These are phyloP conservation scores for Balaenoptera acutorostrata DNA, from an alignment of 2,113 vertebrate genomes.

Conservation along the genomic window DNA sequence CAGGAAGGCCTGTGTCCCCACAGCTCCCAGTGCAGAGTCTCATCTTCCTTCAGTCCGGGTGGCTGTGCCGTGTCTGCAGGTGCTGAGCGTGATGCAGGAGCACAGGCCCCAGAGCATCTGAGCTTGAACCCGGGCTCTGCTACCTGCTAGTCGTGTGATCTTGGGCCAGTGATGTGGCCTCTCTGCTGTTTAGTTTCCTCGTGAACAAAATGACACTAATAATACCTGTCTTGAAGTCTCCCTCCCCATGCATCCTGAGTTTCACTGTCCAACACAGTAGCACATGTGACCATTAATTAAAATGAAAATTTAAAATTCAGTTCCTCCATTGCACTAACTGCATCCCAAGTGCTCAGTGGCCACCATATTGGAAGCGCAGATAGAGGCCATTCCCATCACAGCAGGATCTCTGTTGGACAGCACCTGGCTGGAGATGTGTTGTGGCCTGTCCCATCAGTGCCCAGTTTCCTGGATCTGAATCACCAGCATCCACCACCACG, in stretches of 20 bases:
- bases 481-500: neutral
- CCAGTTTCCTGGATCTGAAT: neutral
- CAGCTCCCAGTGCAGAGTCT: accelerated
- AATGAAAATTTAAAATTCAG: neutral
- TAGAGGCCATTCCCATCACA: neutral
- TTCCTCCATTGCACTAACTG: neutral
- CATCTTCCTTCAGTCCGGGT: neutral
- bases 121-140: neutral
- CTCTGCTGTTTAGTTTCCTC: neutral
- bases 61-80: neutral
- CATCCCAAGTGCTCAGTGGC: neutral
- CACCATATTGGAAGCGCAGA: neutral
- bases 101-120: neutral
- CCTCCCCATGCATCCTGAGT: neutral
- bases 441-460: neutral
- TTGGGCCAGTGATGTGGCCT: neutral
- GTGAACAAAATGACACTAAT: neutral
- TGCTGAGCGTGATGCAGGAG: neutral
- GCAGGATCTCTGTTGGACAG: neutral
- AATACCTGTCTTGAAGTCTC: neutral
- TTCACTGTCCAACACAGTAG: neutral
- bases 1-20: neutral
- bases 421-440: too few species aligned
- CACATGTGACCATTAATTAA: neutral
- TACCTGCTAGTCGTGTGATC: neutral